These are phyloP conservation scores for Alethe castanea DNA, from an alignment of 2,113 vertebrate species.

Conservation along the genomic window DNA sequence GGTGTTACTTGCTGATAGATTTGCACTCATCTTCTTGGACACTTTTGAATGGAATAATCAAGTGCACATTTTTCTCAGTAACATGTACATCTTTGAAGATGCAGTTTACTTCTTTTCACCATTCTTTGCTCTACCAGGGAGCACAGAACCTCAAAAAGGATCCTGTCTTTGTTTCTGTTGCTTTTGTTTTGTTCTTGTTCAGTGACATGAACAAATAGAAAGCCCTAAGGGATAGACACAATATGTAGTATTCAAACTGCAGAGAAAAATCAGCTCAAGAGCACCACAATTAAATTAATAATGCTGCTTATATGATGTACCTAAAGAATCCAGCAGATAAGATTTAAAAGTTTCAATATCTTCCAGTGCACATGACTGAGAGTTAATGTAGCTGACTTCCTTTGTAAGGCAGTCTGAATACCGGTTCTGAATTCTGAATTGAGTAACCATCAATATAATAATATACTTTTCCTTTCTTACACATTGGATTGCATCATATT, in stretches of 20 bases:
- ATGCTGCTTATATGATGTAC: background rate
- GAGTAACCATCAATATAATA: background rate
- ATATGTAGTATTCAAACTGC: background rate
- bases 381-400: background rate
- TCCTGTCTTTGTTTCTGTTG: background rate
- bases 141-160: background rate
- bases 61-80: background rate
- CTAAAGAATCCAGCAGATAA: background rate
- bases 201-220: conserved; percentile 1
- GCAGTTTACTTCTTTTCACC: background rate
- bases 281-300: background rate
- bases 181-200: conserved; percentile 4
- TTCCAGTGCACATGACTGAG: background rate
- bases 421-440: background rate
- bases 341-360: background rate
- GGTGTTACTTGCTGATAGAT: background rate
- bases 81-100: background rate
- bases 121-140: background rate
- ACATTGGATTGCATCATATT: background rate
- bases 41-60: background rate
- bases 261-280: conserved; percentile 6
- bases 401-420: background rate
- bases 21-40: background rate
- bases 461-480: background rate
- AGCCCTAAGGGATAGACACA: background rate